Evolutionary conservation across 2,113 vertebrate species (phyloP), one percentile per base, ranked within the genome.

Genomic region (Catharus bicknelli): DNA sequence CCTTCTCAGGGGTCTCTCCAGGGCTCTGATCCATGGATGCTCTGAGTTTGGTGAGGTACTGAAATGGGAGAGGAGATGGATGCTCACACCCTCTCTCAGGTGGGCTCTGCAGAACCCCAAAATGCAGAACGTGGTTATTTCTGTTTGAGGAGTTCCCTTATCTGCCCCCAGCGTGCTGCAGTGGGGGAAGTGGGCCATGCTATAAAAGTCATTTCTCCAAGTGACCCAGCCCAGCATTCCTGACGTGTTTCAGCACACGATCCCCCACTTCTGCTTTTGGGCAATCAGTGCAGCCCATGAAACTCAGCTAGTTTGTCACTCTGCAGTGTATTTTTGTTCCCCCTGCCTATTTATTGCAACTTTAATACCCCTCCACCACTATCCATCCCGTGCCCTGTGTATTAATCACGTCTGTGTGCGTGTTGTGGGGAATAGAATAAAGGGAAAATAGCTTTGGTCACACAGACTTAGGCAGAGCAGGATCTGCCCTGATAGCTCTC

Each of bases 211-310:
- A 79, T 89, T 94, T 83, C 90, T 91, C 67, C 69, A 57, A 90
- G 81, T 59, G 79, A 67, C 22, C 27, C 11, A 83, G 32, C 36
- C 64, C 54, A 87, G 61, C 68, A 45, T 92, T 96, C 86, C 40
- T 51, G 50, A 7, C 61, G 12, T 78, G 54, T 67, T 70, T 73
- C 79, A 87, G 36, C 54, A 13, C 61, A 29, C 34, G 14, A 6
- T 59, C 42, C 85, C 84, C 48, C 78, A 55, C 73, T 82, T 83
- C 66, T 93, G 68, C 77, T 94, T 91, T 83, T 80, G 42, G 72
- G 45, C n/a, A 80, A n/a, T 36, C 66, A 51, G 48, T 67, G 81
- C 55, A 78, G 8, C 58, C 17, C 14, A 16, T n/a, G 54, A 38
- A 58, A 45, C n/a, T 0, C 21, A 70, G 40, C 36, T 63, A 2